These are phyloP conservation scores for Beris chalybata DNA, from an alignment of 2,888 invertebrate species.

Conservation along the genomic window DNA sequence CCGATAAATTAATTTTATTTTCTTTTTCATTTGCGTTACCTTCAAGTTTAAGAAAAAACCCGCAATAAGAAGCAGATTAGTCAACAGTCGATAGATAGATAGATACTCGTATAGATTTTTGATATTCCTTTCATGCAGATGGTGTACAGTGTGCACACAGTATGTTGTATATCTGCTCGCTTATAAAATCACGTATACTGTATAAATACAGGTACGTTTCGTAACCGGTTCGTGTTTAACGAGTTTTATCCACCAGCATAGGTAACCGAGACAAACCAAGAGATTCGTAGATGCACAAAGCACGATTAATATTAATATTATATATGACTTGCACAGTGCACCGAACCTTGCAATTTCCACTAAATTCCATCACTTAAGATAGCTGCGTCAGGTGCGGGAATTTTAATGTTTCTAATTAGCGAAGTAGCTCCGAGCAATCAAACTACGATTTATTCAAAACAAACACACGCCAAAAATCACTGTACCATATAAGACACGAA, in stretches of 20 bases:
- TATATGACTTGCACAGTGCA: constrained; percentile 14
- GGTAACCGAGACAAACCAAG: not conserved
- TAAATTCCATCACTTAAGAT: not conserved
- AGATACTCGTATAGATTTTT: too few species aligned
- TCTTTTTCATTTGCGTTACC: too few species aligned
- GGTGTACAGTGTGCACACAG: too few species aligned
- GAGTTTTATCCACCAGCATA: constrained; percentile 17
- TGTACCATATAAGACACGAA: constrained; percentile 1
- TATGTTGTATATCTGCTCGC: too few species aligned
- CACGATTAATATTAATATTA: not conserved
- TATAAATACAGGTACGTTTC: not conserved
- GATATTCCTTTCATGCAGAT: too few species aligned
- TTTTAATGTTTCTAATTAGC: not conserved
- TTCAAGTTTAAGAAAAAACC: too few species aligned
- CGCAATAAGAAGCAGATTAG: too few species aligned
- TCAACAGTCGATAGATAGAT: too few species aligned
- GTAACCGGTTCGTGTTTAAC: constrained; percentile 26
- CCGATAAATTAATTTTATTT: too few species aligned
- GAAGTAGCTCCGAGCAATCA: constrained; percentile 5
- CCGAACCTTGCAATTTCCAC: constrained; percentile 14
- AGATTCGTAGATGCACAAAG: constrained; percentile 1
- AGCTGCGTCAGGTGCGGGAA: not conserved
- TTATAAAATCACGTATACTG: too few species aligned
- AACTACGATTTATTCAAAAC: not conserved
- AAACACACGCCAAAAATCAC: not conserved